Conservation (phyloP, 2,797 vertebrate species). For the Semaprochilodus insignis region DNA sequence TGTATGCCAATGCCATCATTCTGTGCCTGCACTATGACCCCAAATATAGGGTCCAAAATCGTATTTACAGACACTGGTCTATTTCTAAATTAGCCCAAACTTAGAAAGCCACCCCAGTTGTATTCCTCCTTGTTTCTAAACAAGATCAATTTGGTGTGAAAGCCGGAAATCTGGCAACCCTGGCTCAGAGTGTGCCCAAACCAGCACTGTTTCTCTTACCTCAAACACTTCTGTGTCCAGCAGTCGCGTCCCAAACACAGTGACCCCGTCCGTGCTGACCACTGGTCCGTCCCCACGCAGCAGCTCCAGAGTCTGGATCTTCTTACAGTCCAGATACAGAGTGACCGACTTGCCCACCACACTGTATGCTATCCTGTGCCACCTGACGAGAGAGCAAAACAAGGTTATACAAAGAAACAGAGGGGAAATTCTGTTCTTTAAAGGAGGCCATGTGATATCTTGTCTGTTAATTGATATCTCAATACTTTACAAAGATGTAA, state of each 20-base stretch:
- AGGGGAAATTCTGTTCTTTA: background rate
- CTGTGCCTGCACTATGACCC: no score
- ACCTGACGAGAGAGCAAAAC: constrained; percentile 72
- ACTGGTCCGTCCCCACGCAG: constrained; percentile 73
- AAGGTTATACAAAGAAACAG: background rate
- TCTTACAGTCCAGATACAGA: constrained; percentile 85
- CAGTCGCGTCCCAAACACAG: constrained; percentile 85
- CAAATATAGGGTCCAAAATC: no score
- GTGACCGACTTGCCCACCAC: constrained; percentile 80
- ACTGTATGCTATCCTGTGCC: constrained; percentile 90
- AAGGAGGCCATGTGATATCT: no score
- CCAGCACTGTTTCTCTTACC: constrained; percentile 61
- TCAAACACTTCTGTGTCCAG: constrained; percentile 86
- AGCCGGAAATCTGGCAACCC: background rate
- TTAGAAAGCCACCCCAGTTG: no score
- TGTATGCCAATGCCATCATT: no score
- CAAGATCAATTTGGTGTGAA: background rate
- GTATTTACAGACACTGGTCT: no score
- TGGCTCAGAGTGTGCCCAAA: background rate
- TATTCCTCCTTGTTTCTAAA: no score
- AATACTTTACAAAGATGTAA: no score
- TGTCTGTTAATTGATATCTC: no score
- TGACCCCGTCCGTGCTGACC: constrained; percentile 84
- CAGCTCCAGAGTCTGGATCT: constrained; percentile 75
- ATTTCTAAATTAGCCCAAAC: no score